These are phyloP conservation scores for Volucella inflata DNA, from an alignment of 2,888 invertebrate species.

Conservation along the genomic window DNA sequence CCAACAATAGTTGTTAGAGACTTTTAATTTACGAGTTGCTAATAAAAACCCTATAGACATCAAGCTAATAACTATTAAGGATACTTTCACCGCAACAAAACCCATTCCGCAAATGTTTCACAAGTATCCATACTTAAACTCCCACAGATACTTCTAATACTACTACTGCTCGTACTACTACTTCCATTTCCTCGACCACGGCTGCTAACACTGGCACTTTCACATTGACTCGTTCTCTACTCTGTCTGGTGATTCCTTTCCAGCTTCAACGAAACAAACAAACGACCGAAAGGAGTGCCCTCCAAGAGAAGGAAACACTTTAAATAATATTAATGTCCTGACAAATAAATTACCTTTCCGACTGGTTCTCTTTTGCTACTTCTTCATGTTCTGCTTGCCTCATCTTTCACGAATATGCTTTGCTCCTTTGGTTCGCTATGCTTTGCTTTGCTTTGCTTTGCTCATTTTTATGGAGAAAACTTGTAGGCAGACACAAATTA, in stretches of 20 bases:
- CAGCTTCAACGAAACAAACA: slow-evolving; percentile 63
- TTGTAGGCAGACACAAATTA: slow-evolving; percentile 72
- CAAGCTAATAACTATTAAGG: slow-evolving; percentile 71
- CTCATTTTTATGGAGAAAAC: slow-evolving; percentile 66
- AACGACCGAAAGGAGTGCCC: slow-evolving; percentile 73
- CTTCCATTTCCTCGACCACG: too few species aligned
- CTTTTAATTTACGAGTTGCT: slow-evolving; percentile 68
- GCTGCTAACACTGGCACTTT: too few species aligned
- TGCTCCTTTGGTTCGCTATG: not conserved
- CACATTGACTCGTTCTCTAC: too few species aligned
- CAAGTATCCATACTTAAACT: slow-evolving; percentile 37
- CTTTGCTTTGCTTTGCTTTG: slow-evolving; percentile 3
- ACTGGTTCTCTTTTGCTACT: slow-evolving; percentile 12
- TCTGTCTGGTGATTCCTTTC: too few species aligned
- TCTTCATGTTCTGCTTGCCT: not conserved
- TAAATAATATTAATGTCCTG: slow-evolving; percentile 75
- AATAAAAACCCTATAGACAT: slow-evolving; percentile 65
- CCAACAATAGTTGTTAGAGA: slow-evolving; percentile 54
- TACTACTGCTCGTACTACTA: slow-evolving; percentile 21
- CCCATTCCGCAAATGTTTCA: slow-evolving; percentile 64
- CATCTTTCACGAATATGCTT: too few species aligned
- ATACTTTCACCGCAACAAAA: slow-evolving; percentile 63
- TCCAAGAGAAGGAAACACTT: slow-evolving; percentile 65
- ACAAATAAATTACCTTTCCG: slow-evolving; percentile 73
- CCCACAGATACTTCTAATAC: slow-evolving; percentile 3